Evolutionary conservation across 2,113 vertebrate genomes (phyloP), one percentile per base, ranked within the genome.

Genomic region (Plectropomus leopardus): DNA sequence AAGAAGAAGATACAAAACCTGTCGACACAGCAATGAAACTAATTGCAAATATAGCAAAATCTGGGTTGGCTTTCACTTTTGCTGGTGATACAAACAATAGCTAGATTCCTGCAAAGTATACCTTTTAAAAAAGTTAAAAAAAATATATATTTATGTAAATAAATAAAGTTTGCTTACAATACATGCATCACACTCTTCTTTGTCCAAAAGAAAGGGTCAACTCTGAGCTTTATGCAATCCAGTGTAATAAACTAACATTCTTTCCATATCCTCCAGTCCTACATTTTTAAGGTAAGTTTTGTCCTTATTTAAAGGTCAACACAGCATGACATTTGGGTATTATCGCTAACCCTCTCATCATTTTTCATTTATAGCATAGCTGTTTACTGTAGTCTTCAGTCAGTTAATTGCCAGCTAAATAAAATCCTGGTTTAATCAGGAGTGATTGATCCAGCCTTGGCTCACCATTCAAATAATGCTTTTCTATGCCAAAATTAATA

Each of bases 401-500:
- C 45, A 87, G 75, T 83, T 86, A 68, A 82, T 65, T 72, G 63
- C 42, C 57, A 78, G 48, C 59, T 83, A 42, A 82, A 73, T 84
- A 79, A 89, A 71, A 59, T 66, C 42, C 67, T 78, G 57, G 64
- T 87, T 89, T 86, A 81, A 87, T 76, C 54, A 80, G 42, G 40
- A 58, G 51, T 80, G 76, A 85, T 78, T 73, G 78, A 88, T 91
- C 73, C 54, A 68, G 73, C 66, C 63, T 77, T 86, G 71, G 77
- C 64, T 65, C 63, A 48, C 68, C 76, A 83, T 83, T 90, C 72
- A 88, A 85, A 85, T 85, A 58, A 82, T 77, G 83, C 30, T 64
- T 40, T 7, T 40, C 36, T 10, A 40, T 74, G 72, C 47, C 83
- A 70, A 83, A 60, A 75, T 77, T 26, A 75, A 64, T 69, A 70